Conservation (phyloP, 2,113 vertebrate genomes). For the Oncorhynchus kisutch region DNA sequence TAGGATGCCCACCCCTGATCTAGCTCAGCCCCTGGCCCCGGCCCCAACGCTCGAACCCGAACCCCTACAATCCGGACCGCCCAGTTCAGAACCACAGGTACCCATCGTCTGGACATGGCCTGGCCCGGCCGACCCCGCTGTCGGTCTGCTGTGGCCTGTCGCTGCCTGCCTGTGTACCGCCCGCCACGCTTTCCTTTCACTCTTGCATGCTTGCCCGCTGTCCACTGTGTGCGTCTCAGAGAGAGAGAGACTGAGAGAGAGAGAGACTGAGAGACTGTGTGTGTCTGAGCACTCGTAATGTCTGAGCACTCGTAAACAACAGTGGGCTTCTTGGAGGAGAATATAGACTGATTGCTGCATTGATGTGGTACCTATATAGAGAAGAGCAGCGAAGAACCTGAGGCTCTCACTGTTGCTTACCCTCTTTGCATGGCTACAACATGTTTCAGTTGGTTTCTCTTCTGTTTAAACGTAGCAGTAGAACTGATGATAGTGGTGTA, state of each 20-base stretch:
- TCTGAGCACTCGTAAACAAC: constrained; percentile 50
- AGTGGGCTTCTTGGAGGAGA: constrained; percentile 53
- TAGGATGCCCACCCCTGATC: constrained; percentile 83
- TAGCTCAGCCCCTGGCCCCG: constrained; percentile 73
- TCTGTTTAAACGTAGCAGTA: constrained; percentile 39
- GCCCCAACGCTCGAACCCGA: constrained; percentile 73
- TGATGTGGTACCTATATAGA: constrained; percentile 49
- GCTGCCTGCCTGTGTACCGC: constrained; percentile 58
- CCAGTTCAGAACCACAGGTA: constrained; percentile 93
- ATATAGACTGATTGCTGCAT: constrained; percentile 4
- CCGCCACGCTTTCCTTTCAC: constrained; percentile 56
- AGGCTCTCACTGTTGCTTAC: constrained; percentile 54
- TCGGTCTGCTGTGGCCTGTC: constrained; percentile 50
- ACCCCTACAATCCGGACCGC: constrained; percentile 76
- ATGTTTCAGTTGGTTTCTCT: constrained; percentile 43
- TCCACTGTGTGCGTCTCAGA: constrained; percentile 12
- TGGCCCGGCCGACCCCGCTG: constrained; percentile 47
- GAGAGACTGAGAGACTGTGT: constrained; percentile 4
- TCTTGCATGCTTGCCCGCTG: constrained; percentile 71
- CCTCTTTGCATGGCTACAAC: constrained; percentile 70
- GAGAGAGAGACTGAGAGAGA: too few species aligned
- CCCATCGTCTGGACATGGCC: constrained; percentile 43
- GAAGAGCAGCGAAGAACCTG: constrained; percentile 36
- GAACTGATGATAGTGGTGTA: constrained; percentile 30
- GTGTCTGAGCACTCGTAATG: too few species aligned